Evolutionary conservation across 2,888 invertebrate genomes (phyloP), one percentile per base, ranked within the genome.

Genomic region (Cactoblastis cactorum): DNA sequence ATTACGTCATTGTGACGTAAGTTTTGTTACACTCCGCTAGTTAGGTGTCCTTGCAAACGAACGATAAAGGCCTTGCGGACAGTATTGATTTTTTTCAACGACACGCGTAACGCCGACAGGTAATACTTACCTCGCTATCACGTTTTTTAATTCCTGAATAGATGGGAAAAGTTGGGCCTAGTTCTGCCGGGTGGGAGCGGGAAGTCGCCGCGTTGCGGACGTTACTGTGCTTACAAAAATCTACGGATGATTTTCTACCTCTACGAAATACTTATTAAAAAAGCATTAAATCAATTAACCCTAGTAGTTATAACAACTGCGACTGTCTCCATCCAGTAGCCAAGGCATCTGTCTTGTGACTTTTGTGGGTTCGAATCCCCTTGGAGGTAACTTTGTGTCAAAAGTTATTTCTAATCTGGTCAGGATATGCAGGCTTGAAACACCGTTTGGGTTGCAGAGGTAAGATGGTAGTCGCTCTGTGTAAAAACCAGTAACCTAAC

Each of bases 81-180:
- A 67, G 74, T 82, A 83, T 83, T 80, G 83, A 83, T 83, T 83
- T 80, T 77, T 53, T 52, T 46, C 32, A 65, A 76, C 69, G 74
- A 62, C 70, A 76, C 74, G 71, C 76, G 71, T 74, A n/a, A n/a
- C 59, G 59, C 66, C 63, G 62, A 52, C 67, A 66, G 65, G 67
- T 71, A 68, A 70, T 75, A 66, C 67, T 49, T 49, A 39, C 39
- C 39, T 49, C 39, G 33, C 33, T 41, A 41, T 49, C 41, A 47
- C 37, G 12, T 19, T 49, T 48, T 41, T 49, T 41, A 43, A 41
- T 41, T 41, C 41, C 17, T 9, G 18, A 9, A 18, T 14, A 34
- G 22, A 47, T 47, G 19, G 35, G 35, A 33, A 17, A 32, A 18
- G n/a, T 32, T 33, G 15, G 28, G 17, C 32, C 17, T 45, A 37